These are phyloP conservation scores for Carlito syrichta DNA, from an alignment of 2,113 vertebrate species.

Conservation along the genomic window DNA sequence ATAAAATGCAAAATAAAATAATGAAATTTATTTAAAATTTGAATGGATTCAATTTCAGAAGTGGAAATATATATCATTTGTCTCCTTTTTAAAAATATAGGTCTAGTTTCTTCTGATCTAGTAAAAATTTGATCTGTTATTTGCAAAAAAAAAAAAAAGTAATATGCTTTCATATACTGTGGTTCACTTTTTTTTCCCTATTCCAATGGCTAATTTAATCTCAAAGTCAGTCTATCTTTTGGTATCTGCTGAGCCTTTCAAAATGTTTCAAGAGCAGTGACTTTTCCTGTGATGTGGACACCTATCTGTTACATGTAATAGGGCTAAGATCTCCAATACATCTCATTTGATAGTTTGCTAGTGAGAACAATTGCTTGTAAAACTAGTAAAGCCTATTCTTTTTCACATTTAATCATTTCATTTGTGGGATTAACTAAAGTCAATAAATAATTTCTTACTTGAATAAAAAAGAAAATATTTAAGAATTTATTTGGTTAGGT, in stretches of 20 bases:
- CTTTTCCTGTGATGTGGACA: not conserved
- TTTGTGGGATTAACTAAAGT: not conserved
- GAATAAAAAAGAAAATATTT: not conserved
- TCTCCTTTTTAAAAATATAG: not conserved
- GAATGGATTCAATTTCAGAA: not conserved
- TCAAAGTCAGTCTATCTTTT: not conserved
- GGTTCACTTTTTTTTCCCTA: not conserved
- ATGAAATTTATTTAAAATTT: not conserved
- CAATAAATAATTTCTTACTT: not conserved
- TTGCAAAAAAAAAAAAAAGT: not conserved
- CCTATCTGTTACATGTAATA: not conserved
- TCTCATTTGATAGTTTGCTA: not conserved
- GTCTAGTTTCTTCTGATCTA: not conserved
- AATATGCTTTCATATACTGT: not conserved
- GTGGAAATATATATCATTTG: not conserved
- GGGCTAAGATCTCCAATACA: not conserved
- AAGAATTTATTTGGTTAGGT: not conserved
- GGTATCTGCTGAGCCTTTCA: not conserved
- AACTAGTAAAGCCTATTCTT: not conserved
- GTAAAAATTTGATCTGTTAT: slow-evolving; percentile 12
- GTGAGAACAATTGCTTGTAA: not conserved
- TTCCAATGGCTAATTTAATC: not conserved
- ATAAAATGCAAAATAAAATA: not conserved
- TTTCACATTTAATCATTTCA: not conserved
- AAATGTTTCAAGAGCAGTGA: not conserved